These are phyloP conservation scores for Nymphalis io DNA, from an alignment of 1,140 invertebrate genomes.

Conservation along the genomic window DNA sequence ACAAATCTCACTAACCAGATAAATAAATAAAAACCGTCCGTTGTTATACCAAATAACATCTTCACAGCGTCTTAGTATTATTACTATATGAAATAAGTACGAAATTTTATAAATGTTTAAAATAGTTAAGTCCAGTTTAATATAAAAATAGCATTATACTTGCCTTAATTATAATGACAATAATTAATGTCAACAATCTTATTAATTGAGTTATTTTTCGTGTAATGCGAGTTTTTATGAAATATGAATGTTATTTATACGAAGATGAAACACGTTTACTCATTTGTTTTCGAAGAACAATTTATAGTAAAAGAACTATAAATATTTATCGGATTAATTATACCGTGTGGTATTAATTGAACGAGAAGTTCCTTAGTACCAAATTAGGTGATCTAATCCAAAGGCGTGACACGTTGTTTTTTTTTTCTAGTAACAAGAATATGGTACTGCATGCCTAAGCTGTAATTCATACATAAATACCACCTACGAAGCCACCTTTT, in stretches of 20 bases:
- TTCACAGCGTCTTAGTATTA: too few species aligned
- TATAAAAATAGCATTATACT: too few species aligned
- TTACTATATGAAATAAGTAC: too few species aligned
- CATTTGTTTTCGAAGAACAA: background rate
- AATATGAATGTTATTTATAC: background rate
- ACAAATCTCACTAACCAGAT: conserved; percentile 27
- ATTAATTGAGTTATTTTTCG: too few species aligned
- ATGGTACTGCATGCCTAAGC: conserved; percentile 30
- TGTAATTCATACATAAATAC: conserved; percentile 45
- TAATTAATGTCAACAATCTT: too few species aligned
- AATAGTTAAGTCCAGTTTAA: too few species aligned
- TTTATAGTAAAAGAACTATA: too few species aligned
- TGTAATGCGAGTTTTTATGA: too few species aligned
- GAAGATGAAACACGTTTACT: background rate
- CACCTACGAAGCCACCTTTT: conserved; percentile 50
- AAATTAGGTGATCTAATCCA: conserved; percentile 30
- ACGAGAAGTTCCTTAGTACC: conserved; percentile 19
- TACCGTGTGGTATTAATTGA: conserved; percentile 13
- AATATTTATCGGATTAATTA: background rate
- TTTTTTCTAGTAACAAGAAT: conserved; percentile 27
- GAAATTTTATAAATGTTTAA: too few species aligned
- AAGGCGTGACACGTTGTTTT: conserved; percentile 18
- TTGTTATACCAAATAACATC: background rate
- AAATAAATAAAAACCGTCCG: background rate
- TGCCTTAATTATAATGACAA: too few species aligned